phyloP scores from a whole-genome alignment of 2,888 invertebrate species.

The Aquatica leii region DNA sequence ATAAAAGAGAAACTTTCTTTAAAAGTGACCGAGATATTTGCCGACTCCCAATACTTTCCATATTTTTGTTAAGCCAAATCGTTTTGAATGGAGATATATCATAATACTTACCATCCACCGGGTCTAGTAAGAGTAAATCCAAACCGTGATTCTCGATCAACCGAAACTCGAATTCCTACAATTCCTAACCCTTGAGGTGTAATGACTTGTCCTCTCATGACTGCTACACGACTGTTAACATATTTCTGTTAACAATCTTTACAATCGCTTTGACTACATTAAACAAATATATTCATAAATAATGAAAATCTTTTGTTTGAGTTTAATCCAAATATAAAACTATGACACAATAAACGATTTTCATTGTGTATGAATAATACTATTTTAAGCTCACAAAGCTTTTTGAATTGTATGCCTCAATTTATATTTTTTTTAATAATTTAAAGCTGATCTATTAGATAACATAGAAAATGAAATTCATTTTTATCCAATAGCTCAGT shows the following conservation, averaged over 20 bases:
- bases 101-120: slow-evolving; percentile 87
- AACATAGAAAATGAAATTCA: background rate
- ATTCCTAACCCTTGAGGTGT: slow-evolving; percentile 94
- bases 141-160: slow-evolving; percentile 91
- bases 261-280: slow-evolving; percentile 37
- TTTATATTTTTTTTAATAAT: slow-evolving; percentile 23
- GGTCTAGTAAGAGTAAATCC: slow-evolving; percentile 95
- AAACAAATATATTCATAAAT: slow-evolving; percentile 40
- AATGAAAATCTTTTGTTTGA: slow-evolving; percentile 36
- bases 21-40: too few species aligned
- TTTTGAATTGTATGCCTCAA: slow-evolving; percentile 25
- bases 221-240: slow-evolving; percentile 91
- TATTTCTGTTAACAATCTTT: slow-evolving; percentile 48
- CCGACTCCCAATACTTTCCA: too few species aligned
- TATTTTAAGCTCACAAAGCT: slow-evolving; percentile 34
- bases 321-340: background rate
- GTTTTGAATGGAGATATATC: too few species aligned
- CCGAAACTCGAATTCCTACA: slow-evolving; percentile 96
- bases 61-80: too few species aligned
- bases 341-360: slow-evolving; percentile 1
- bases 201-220: slow-evolving; percentile 97
- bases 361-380: slow-evolving; percentile 31
- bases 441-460: slow-evolving; percentile 28
- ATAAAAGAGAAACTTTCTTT: too few species aligned
- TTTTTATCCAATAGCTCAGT: slow-evolving; percentile 29